Base-by-base conservation (phyloP, 2,797 vertebrate species). In the Cheirogaleus major region DNA sequence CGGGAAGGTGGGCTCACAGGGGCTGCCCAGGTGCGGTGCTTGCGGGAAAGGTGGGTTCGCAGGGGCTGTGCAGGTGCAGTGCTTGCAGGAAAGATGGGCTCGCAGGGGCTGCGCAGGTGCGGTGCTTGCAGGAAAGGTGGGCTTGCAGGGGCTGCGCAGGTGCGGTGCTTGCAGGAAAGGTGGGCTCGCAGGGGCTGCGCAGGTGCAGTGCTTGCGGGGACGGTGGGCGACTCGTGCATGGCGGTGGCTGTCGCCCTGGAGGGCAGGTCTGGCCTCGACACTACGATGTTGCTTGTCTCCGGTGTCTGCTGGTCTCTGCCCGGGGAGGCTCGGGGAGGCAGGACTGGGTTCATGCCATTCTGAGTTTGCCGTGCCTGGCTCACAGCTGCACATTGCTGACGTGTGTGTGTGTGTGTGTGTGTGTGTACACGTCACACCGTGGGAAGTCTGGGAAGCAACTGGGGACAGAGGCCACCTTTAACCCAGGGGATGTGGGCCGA, bases 301-400 rank as follows among this genome's bases (percentile, higher is more conserved):
- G 0, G 9, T 4, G 15, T 38, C n/a, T 23, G 23, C 32, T 7
- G 45, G 35, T 11, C 10, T 11, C 23, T 7, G 7, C 12, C 0
- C 2, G 38, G n/a, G 27, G n/a, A 8, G 50, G 38, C 43, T 38
- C 13, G 0, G 10, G 20, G 12, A 75, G 48, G 17, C 38, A 45
- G 70, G 25, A 18, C 80, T 12, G 50, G 23, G 20, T 3, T 6
- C 18, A 2, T 2, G 20, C 3, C 4, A 17, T 5, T 32, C 83
- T 17, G 3, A 22, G 11, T 20, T 7, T 48, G 3, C n/a, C 0
- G 0, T 11, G 20, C 5, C 63, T 2, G 1, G 50, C 27, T 1
- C 1, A 0, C 11, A n/a, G 13, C 17, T 18, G n/a, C 20, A 0
- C 2, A 1, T 32, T 2, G 8, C 55, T 20, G 17, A 43, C 0